Percentiles rank a stretch among this genome's conserved stretches.
Evolutionary conservation across 2,113 vertebrate genomes (phyloP).

Genomic region (Lynx canadensis): DNA sequence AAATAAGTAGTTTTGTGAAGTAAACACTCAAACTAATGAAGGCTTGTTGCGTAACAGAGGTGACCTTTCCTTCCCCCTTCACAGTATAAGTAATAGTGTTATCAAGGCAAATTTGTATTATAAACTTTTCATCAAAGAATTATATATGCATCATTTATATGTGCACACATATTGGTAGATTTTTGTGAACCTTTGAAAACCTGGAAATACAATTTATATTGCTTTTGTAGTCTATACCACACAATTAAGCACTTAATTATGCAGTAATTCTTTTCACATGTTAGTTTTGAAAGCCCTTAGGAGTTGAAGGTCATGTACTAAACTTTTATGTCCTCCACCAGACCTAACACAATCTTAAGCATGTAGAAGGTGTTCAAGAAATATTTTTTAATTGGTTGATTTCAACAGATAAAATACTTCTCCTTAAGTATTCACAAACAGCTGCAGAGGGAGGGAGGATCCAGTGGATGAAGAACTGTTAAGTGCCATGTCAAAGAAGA

Average conservation of each 20-base stretch:
- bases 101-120: background rate
- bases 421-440: background rate
- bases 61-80: constrained; percentile 26
- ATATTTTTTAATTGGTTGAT: background rate
- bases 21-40: constrained; percentile 26
- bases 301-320: background rate
- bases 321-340: background rate
- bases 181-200: constrained; percentile 48
- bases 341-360: background rate
- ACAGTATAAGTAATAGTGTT: background rate
- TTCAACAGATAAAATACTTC: constrained; percentile 21
- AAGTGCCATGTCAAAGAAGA: background rate
- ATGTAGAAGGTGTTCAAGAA: background rate
- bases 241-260: constrained; percentile 52
- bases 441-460: background rate
- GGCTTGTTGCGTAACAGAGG: background rate
- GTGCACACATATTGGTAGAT: background rate
- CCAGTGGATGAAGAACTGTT: background rate
- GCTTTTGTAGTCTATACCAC: constrained; percentile 21
- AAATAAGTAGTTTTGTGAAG: constrained; percentile 53
- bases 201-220: background rate
- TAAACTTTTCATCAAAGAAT: constrained; percentile 32
- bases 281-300: constrained; percentile 40
- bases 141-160: constrained; percentile 43
- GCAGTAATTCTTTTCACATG: constrained; percentile 27